Evolutionary conservation across 2,888 invertebrate species (phyloP).

Genomic region (Trichogramma evanescens): DNA sequence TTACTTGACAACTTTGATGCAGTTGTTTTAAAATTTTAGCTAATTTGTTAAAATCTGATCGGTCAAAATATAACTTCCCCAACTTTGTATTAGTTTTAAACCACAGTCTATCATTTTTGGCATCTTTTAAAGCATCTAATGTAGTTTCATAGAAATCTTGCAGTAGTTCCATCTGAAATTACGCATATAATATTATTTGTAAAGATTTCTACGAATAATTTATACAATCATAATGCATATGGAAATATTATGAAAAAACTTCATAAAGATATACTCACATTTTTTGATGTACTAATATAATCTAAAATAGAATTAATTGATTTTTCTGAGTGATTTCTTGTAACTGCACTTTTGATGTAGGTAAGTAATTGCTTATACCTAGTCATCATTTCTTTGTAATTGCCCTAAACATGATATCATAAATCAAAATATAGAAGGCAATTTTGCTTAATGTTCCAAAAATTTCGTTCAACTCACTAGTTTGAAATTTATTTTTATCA

Average conservation of each 20-base stretch:
- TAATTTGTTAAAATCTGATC: conserved; percentile 87
- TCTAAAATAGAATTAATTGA: conserved; percentile 99
- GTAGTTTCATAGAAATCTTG: conserved; percentile 99
- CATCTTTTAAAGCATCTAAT: conserved; percentile 88
- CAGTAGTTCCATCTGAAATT: conserved; percentile 81
- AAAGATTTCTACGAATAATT: conserved; percentile 1
- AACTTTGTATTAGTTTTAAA: conserved; percentile 99
- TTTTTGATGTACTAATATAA: conserved; percentile 98
- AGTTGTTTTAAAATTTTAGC: conserved; percentile 95
- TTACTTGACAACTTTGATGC: conserved; percentile 91
- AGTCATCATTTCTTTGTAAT: conserved; percentile 92
- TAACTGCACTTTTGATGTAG: conserved; percentile 98
- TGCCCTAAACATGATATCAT: conserved; percentile 56
- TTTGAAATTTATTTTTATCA: conserved; percentile 99
- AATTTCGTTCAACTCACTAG: conserved; percentile 57
- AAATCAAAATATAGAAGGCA: conserved; percentile 2
- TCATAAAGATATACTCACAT: conserved; percentile 60
- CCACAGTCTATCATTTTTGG: conserved; percentile 98
- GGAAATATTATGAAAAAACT: conserved; percentile 9
- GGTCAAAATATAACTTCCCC: conserved; percentile 95
- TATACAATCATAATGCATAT: not conserved
- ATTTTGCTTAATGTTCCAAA: not conserved
- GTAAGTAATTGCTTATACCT: conserved; percentile 93
- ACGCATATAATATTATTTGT: conserved; percentile 2
- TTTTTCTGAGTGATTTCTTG: conserved; percentile 98